Conservation (phyloP, 1,140 invertebrate species). For the Kradibia gibbosae region DNA sequence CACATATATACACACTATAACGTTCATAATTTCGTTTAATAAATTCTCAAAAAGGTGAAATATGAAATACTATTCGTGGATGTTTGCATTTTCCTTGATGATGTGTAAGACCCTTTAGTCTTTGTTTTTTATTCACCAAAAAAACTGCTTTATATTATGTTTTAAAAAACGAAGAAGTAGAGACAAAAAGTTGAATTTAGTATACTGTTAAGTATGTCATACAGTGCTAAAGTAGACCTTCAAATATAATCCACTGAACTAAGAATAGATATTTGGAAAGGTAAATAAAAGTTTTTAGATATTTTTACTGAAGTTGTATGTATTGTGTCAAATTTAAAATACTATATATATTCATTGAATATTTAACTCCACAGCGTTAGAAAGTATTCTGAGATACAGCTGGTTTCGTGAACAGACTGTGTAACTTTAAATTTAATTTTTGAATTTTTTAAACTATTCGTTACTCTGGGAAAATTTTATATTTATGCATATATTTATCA, state of each 20-base stretch:
- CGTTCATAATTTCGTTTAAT: background rate
- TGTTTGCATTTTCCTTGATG: slow-evolving; percentile 8
- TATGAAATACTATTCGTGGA: background rate
- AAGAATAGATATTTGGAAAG: background rate
- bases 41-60: background rate
- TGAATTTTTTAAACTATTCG: background rate
- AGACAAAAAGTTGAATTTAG: background rate
- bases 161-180: slow-evolving; percentile 19
- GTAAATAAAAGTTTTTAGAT: slow-evolving; percentile 13
- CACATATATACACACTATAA: too few species aligned
- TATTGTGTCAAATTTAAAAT: slow-evolving; percentile 16
- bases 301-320: background rate
- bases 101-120: background rate
- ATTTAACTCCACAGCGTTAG: background rate
- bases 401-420: background rate
- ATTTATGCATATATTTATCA: background rate
- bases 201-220: background rate
- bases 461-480: background rate
- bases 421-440: slow-evolving; percentile 11
- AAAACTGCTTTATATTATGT: slow-evolving; percentile 15
- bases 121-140: slow-evolving; percentile 40
- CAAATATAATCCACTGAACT: background rate
- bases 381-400: background rate
- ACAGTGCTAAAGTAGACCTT: background rate
- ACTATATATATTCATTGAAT: slow-evolving; percentile 35